These are phyloP conservation scores for Morinoia aosen DNA, from an alignment of 2,888 invertebrate genomes.

Conservation along the genomic window DNA sequence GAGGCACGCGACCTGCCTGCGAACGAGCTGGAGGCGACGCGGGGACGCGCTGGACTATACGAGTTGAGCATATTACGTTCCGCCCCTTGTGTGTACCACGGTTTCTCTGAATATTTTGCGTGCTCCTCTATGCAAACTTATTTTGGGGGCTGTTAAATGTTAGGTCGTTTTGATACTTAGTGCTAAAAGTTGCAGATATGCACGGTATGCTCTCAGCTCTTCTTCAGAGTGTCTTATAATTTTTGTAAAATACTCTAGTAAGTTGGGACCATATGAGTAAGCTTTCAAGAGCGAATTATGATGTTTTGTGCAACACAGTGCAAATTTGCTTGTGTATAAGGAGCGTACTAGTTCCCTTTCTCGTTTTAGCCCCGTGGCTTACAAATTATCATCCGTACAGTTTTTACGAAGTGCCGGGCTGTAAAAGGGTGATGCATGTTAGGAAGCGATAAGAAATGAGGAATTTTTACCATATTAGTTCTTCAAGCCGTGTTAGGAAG, in stretches of 20 bases:
- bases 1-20: constrained; percentile 20
- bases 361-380: not conserved
- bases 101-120: not conserved
- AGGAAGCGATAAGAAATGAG: not conserved
- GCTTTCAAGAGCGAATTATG: not conserved
- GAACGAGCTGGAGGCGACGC: not conserved
- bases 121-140: not conserved
- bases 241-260: not conserved
- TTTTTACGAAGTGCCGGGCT: not conserved
- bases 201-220: not conserved
- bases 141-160: not conserved
- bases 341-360: not conserved
- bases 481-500: not conserved
- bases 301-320: not conserved
- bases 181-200: not conserved
- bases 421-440: not conserved
- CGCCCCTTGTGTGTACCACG: not conserved
- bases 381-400: not conserved
- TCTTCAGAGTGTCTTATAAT: not conserved
- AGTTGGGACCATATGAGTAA: not conserved
- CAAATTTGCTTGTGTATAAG: not conserved
- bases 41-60: not conserved
- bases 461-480: not conserved
- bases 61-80: not conserved
- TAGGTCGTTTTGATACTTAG: not conserved